Conservation (phyloP, 2,888 invertebrate species). For the Lissocephala sabroskyi region DNA sequence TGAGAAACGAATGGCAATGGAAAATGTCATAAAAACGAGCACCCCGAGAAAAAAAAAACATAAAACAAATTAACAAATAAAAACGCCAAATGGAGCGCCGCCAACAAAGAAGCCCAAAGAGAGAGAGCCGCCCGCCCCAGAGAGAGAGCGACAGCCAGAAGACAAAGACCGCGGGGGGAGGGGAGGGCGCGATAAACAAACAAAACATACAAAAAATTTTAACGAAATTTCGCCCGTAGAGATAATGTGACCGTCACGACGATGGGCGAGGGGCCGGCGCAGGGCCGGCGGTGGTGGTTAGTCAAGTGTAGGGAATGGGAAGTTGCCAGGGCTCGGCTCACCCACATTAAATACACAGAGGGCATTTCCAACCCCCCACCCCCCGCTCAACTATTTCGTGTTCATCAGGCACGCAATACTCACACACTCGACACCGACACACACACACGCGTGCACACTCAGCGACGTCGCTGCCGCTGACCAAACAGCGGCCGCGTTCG, state of each 20-base stretch:
- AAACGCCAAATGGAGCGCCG: conserved; percentile 12
- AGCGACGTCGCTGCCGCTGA: conserved; percentile 13
- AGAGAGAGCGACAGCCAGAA: conserved; percentile 7
- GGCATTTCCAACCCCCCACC: too few species aligned
- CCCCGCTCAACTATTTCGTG: too few species aligned
- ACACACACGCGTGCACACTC: conserved; percentile 10
- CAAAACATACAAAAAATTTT: conserved; percentile 39
- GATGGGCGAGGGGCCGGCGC: conserved; percentile 17
- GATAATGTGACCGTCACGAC: conserved; percentile 19
- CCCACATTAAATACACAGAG: too few species aligned
- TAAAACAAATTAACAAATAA: conserved; percentile 34
- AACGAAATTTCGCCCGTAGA: conserved; percentile 51
- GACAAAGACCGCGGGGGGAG: conserved; percentile 9
- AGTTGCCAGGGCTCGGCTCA: too few species aligned
- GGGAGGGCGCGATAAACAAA: conserved; percentile 31
- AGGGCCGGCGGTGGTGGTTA: conserved; percentile 31
- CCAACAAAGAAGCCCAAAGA: neutral
- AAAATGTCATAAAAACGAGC: conserved; percentile 25
- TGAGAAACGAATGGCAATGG: conserved; percentile 4
- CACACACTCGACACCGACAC: too few species aligned
- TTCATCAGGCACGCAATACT: too few species aligned
- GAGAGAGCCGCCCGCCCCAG: neutral
- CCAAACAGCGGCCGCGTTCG: neutral
- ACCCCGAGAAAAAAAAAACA: conserved; percentile 19
- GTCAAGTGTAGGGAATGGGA: neutral